phyloP scores from a whole-genome alignment of 2,797 vertebrate genomes.

The Rhodeus uyekii region DNA sequence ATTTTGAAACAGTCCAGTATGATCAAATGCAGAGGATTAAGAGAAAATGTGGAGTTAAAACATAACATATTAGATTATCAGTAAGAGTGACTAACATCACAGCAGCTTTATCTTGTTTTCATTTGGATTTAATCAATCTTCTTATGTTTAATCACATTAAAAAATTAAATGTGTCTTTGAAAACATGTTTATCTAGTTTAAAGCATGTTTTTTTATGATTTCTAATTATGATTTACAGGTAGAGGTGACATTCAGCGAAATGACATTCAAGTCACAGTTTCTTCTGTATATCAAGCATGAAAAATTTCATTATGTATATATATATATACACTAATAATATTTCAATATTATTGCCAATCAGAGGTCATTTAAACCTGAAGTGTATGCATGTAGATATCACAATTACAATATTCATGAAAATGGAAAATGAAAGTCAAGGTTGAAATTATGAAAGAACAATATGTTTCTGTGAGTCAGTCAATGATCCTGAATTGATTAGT shows the following conservation, averaged over 20 bases:
- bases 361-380: constrained; percentile 52
- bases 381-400: constrained; percentile 51
- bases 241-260: constrained; percentile 45
- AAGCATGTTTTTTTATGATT: not conserved
- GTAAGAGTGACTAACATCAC: constrained; percentile 21
- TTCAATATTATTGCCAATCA: constrained; percentile 48
- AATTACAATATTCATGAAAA: constrained; percentile 54
- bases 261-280: constrained; percentile 44
- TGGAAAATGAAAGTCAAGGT: constrained; percentile 55
- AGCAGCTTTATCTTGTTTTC: constrained; percentile 27
- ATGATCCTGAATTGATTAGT: constrained; percentile 43
- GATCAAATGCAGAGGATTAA: constrained; percentile 45
- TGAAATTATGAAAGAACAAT: constrained; percentile 51
- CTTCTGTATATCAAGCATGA: constrained; percentile 36
- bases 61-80: constrained; percentile 35
- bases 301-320: no score
- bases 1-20: constrained; percentile 36
- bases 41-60: constrained; percentile 2
- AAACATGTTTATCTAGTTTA: not conserved
- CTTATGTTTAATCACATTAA: constrained; percentile 13
- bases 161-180: constrained; percentile 5
- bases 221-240: constrained; percentile 2
- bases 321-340: constrained; percentile 49
- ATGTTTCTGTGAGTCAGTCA: constrained; percentile 26
- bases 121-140: constrained; percentile 1